Evolutionary conservation across 2,113 vertebrate species (phyloP), one percentile per base, ranked within the genome.

Genomic region (Crotalus viridis): DNA sequence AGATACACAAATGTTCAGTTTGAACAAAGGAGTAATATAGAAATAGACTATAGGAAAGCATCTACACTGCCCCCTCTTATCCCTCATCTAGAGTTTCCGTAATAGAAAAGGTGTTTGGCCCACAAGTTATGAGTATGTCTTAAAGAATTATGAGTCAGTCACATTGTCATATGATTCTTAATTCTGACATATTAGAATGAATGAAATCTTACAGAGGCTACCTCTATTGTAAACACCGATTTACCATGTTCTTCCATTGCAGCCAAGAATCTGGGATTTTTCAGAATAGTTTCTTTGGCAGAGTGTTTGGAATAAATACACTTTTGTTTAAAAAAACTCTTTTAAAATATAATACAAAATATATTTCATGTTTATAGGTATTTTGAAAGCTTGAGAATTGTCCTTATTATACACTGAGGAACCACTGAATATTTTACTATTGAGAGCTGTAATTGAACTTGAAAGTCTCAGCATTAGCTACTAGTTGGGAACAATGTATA

Each of bases 381-480:
- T 92, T 93, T 90, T 26, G 89, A 86, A 88, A 93, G 92, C 89
- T 90, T 0, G 92, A 90, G 92, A 94, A 92, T 86, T 59, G 22
- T 94, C 48, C 17, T 39, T 51, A 17, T 24, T 91, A n/a, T 6
- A 51, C 74, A 91, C 85, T 0, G 13, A 92, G 5, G 21, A 94
- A 86, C 59, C 74, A 21, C 56, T 93, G 46, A 92, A 46, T 28
- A 85, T 93, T 95, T 96, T 93, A 61, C 85, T 93, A 26, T 22
- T 93, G 91, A 39, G 6, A 69, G 91, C 74, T 88, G 46, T 93
- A 24, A 87, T 95, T 94, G 90, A 93, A 90, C 55, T 92, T 81
- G 46, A 33, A 7, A 92, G 92, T 92, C 91, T 89, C 89, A 94
- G 93, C 28, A 48, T 94, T 88, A 92, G 22, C 74, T 91, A 17